phyloP scores from a whole-genome alignment of 1,140 invertebrate species.

The Zophobas morio region DNA sequence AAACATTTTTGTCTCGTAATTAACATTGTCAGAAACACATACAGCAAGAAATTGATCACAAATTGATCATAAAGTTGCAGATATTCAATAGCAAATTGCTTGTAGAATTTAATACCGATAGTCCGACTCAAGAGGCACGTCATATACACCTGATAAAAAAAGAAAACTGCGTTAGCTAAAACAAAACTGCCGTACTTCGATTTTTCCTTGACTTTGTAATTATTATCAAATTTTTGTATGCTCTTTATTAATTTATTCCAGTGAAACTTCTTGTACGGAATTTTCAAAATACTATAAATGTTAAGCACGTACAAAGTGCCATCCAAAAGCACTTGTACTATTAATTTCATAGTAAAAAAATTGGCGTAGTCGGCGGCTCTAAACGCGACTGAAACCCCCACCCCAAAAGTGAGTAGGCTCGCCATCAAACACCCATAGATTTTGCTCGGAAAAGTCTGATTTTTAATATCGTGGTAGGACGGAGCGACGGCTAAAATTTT shows the following conservation, averaged over 20 bases:
- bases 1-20: too few relatives aligned
- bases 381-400: neutral
- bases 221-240: neutral
- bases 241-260: neutral
- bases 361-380: neutral
- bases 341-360: neutral
- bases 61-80: slow-evolving; percentile 15
- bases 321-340: neutral
- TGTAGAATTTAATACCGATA: slow-evolving; percentile 6
- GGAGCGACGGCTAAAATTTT: neutral
- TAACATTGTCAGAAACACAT: neutral
- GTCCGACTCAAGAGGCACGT: neutral
- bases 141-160: slow-evolving; percentile 11
- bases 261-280: neutral
- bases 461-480: neutral
- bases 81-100: slow-evolving; percentile 16
- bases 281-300: slow-evolving; percentile 3
- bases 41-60: neutral
- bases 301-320: neutral
- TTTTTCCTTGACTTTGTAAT: neutral
- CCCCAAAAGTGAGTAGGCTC: neutral
- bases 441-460: neutral
- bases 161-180: neutral
- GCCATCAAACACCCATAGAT: neutral
- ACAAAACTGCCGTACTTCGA: neutral